Evolutionary conservation across 2,113 vertebrate species (phyloP), one percentile per base, ranked within the genome.

Genomic region (Dunckerocampus dactyliophorus): DNA sequence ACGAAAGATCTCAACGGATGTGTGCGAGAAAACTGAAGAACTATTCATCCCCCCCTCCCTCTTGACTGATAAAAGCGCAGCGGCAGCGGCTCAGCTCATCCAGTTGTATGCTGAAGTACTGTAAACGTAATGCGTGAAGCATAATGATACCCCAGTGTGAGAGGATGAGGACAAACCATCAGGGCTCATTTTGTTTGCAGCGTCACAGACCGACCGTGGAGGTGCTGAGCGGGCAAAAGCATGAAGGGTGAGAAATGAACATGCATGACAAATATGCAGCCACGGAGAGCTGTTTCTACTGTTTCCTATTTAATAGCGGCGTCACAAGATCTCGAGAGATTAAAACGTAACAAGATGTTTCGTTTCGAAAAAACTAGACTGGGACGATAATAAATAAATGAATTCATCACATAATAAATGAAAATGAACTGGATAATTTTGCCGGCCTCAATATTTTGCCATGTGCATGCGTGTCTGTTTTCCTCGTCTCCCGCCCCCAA

Each of bases 191-290:
- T 71, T 69, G 28, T 65, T 47, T 63, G 39, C 17, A 46, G 56
- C 55, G 74, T 78, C 69, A 79, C 47, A 5, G 55, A 45, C 13
- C 8, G 69, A 76, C 80, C 84, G 75, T 17, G 87, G 79, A 47
- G 28, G 45, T 16, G 52, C 28, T 2, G 68, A 59, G 7, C 17
- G 3, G 62, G 46, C 43, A 19, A 65, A 48, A 50, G 11, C 12
- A 67, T 43, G 16, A 22, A 59, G 45, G 62, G 61, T 42, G 63
- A 24, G 61, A 74, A 55, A 14, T n/a, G 20, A 45, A 58, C 8
- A 34, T 56, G 62, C 1, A 7, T 2, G 3, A 49, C 67, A 37
- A 20, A n/a, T 47, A 17, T 59, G 61, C 34, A 28, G 31, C 19
- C 8, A 47, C 51, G 15, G 37, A 37, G 9, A 37, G 9, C 9